These are phyloP conservation scores for Lithobius niger DNA, from an alignment of 1,140 invertebrate genomes.

Conservation along the genomic window DNA sequence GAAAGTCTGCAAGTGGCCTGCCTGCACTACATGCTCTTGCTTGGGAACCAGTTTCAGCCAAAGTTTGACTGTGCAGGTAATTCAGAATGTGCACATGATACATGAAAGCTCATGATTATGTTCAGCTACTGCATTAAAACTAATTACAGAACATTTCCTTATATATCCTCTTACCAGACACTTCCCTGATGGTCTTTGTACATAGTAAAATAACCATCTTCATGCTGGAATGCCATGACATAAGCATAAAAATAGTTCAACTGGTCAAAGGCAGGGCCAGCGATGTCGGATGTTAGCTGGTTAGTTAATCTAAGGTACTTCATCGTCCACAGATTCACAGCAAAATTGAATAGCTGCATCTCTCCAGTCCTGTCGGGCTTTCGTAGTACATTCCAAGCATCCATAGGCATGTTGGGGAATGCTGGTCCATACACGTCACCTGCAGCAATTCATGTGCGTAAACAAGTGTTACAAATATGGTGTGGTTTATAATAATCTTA, in stretches of 20 bases:
- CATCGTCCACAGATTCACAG: constrained; percentile 41
- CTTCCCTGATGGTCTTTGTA: constrained; percentile 33
- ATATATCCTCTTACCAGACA: constrained; percentile 35
- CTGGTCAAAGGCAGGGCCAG: constrained; percentile 28
- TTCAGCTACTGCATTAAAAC: too few relatives aligned
- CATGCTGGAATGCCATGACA: constrained; percentile 18
- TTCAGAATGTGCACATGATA: too few relatives aligned
- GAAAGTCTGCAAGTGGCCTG: too few relatives aligned
- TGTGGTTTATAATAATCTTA: too few relatives aligned
- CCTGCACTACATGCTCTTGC: too few relatives aligned
- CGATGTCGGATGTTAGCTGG: constrained; percentile 33
- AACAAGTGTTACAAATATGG: too few relatives aligned
- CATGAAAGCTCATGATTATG: too few relatives aligned
- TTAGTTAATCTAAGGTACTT: constrained; percentile 44
- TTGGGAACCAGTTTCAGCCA: too few relatives aligned
- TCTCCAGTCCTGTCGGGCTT: constrained; percentile 33
- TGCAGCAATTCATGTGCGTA: constrained; percentile 22
- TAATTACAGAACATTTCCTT: too few relatives aligned
- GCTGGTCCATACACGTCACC: constrained; percentile 44
- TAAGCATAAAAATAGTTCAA: constrained; percentile 32
- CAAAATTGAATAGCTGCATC: constrained; percentile 44
- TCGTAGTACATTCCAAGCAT: constrained; percentile 21
- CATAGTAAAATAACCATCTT: constrained; percentile 33
- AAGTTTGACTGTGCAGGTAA: too few relatives aligned
- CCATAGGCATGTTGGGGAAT: constrained; percentile 23